Conservation (phyloP, 2,113 vertebrate species). For the Sphyrna mokarran region DNA sequence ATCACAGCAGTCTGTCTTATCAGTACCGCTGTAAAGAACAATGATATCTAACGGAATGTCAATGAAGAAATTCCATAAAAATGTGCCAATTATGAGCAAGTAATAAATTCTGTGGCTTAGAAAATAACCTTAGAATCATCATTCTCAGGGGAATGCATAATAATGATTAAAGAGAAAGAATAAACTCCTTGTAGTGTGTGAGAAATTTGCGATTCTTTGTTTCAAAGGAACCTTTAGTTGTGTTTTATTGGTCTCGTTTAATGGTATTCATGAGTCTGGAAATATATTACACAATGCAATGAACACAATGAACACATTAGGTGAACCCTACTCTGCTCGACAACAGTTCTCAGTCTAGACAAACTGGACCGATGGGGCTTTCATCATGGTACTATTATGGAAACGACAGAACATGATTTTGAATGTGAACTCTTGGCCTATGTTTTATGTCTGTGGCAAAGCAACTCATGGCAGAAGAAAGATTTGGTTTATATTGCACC, state of each 20-base stretch:
- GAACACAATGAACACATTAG: background rate
- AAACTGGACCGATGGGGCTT: background rate
- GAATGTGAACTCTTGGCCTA: background rate
- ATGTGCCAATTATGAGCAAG: conserved; percentile 49
- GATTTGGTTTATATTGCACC: background rate
- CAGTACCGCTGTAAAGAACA: conserved; percentile 40
- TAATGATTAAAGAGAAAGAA: conserved; percentile 33
- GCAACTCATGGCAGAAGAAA: background rate
- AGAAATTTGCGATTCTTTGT: background rate
- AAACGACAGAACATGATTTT: background rate
- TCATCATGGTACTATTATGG: background rate
- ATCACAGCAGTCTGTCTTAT: conserved; percentile 51
- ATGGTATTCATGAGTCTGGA: background rate
- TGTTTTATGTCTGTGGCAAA: background rate
- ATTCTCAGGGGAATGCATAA: conserved; percentile 38
- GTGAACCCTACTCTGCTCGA: background rate
- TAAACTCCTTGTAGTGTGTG: conserved; percentile 2
- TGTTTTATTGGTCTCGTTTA: background rate
- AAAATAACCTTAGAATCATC: conserved; percentile 38
- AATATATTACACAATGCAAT: background rate
- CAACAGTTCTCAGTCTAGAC: background rate
- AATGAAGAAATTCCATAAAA: conserved; percentile 54
- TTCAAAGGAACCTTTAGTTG: background rate
- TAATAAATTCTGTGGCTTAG: conserved; percentile 48
- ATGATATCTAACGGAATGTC: conserved; percentile 42